These are phyloP conservation scores for Brachyistius frenatus DNA, from an alignment of 2,113 vertebrate species.

Conservation along the genomic window DNA sequence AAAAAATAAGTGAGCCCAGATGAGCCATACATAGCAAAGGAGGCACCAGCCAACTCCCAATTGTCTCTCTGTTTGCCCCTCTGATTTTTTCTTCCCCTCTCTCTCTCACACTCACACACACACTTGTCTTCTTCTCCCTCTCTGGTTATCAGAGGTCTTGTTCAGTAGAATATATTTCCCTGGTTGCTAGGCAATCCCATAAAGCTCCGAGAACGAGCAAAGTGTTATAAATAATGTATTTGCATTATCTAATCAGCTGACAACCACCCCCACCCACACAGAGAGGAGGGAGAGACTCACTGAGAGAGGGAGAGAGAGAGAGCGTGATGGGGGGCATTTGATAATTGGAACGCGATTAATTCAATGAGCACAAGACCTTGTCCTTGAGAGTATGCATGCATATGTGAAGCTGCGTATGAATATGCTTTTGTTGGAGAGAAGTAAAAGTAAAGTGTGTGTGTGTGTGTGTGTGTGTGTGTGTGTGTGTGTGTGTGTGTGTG, in stretches of 20 bases:
- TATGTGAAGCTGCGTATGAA: slow-evolving; percentile 61
- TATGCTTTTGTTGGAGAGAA: slow-evolving; percentile 43
- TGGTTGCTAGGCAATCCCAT: slow-evolving; percentile 88
- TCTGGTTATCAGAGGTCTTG: slow-evolving; percentile 72
- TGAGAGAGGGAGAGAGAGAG: slow-evolving; percentile 24
- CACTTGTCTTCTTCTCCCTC: slow-evolving; percentile 41
- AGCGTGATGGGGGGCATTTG: slow-evolving; percentile 56
- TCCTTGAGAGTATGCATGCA: slow-evolving; percentile 69
- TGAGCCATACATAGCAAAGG: slow-evolving; percentile 71
- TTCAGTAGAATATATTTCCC: slow-evolving; percentile 83
- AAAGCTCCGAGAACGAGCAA: slow-evolving; percentile 81
- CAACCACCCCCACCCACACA: slow-evolving; percentile 73
- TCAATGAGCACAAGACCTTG: slow-evolving; percentile 76
- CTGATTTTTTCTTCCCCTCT: slow-evolving; percentile 35
- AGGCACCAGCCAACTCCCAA: slow-evolving; percentile 66
- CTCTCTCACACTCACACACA: slow-evolving; percentile 17
- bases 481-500: slow-evolving; percentile 38
- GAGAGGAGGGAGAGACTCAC: slow-evolving; percentile 9
- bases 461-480: slow-evolving; percentile 14
- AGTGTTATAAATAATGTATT: slow-evolving; percentile 89
- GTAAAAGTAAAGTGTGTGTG: slow-evolving; percentile 35
- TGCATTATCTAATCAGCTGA: slow-evolving; percentile 87
- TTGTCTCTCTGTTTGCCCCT: slow-evolving; percentile 35
- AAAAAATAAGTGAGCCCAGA: slow-evolving; percentile 64
- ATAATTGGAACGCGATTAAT: slow-evolving; percentile 80